Evolutionary conservation across 1,140 invertebrate genomes (phyloP).

Genomic region (Pantala flavescens): DNA sequence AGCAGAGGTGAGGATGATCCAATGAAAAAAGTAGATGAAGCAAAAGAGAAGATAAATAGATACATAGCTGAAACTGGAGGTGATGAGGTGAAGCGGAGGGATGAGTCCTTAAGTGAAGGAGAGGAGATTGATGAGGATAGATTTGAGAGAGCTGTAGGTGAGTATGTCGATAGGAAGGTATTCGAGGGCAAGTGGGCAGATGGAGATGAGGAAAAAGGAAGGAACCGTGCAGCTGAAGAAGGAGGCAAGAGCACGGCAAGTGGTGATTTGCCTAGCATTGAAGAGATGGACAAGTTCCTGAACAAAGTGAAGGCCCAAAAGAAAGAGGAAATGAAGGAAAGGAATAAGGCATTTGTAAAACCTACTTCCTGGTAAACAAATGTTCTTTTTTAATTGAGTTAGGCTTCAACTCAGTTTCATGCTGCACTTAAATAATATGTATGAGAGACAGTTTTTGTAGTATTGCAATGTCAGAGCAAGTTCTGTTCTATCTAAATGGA

Average conservation of each 20-base stretch:
- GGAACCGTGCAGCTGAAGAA: constrained; percentile 33
- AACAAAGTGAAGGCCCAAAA: constrained; percentile 40
- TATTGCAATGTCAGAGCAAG: too few relatives aligned
- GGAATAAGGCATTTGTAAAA: constrained; percentile 25
- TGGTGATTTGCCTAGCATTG: constrained; percentile 27
- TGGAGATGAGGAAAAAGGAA: constrained; percentile 29
- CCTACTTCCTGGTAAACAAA: constrained; percentile 11
- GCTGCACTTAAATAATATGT: too few relatives aligned
- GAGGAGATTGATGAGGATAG: constrained; percentile 58
- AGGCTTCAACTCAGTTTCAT: too few relatives aligned
- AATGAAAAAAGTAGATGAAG: constrained; percentile 46
- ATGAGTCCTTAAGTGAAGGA: constrained; percentile 56
- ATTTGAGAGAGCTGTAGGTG: constrained; percentile 41
- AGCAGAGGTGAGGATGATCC: constrained; percentile 40
- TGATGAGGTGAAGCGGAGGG: constrained; percentile 38
- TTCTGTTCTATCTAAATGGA: too few relatives aligned
- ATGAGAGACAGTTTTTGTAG: too few relatives aligned
- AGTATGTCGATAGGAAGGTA: constrained; percentile 21
- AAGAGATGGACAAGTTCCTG: constrained; percentile 41
- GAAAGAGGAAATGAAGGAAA: constrained; percentile 38
- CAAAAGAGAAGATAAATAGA: constrained; percentile 50
- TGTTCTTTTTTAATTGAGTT: too few relatives aligned
- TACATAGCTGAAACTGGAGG: constrained; percentile 42
- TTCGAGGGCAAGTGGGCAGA: constrained; percentile 52
- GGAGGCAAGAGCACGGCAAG: constrained; percentile 27